Percentiles rank a stretch among this genome's conserved stretches.
These are phyloP conservation scores for Spisula subtruncata DNA, from an alignment of 2,888 invertebrate species.

Conservation along the genomic window DNA sequence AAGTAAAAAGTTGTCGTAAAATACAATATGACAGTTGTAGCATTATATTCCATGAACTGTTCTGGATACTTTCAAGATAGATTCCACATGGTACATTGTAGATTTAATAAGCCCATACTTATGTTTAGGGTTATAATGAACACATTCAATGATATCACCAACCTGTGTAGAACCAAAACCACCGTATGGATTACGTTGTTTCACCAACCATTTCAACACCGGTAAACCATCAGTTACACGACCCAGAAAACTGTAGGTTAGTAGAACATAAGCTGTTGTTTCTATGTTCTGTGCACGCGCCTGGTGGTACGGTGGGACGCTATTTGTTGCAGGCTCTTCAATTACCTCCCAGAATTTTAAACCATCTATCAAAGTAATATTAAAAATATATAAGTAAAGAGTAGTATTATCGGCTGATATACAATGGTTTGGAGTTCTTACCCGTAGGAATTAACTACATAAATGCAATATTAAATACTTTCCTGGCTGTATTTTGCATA, in stretches of 20 bases:
- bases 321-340: constrained; percentile 16
- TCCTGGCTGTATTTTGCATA: too few species aligned
- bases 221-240: constrained; percentile 36
- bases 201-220: constrained; percentile 61
- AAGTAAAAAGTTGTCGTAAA: too few species aligned
- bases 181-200: constrained; percentile 63
- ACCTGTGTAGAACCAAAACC: constrained; percentile 71
- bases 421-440: too few species aligned
- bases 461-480: too few species aligned
- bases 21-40: too few species aligned
- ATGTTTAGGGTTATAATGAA: background rate
- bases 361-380: background rate
- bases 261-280: constrained; percentile 60
- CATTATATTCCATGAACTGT: too few species aligned
- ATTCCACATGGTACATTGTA: too few species aligned
- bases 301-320: constrained; percentile 40
- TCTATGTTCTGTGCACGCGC: constrained; percentile 59
- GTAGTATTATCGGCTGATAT: too few species aligned
- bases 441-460: too few species aligned
- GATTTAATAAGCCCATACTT: too few species aligned
- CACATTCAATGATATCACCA: background rate
- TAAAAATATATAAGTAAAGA: background rate
- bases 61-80: too few species aligned
- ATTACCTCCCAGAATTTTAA: constrained; percentile 27
- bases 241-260: constrained; percentile 37